phyloP scores from a whole-genome alignment of 1,140 invertebrate genomes.

The Leptoteleia sp. region DNA sequence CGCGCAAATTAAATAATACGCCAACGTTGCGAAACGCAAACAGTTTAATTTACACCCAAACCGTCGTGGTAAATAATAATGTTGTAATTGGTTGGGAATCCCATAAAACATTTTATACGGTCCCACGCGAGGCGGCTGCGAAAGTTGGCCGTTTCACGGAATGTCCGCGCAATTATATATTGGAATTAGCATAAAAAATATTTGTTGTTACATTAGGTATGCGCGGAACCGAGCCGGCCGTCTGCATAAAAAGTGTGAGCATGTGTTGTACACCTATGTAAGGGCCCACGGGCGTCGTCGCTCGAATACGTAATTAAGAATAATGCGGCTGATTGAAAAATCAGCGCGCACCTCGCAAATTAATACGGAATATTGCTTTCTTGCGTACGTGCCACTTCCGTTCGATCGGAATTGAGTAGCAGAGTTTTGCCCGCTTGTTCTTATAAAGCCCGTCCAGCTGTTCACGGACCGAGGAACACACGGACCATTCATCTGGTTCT shows the following conservation, averaged over 20 bases:
- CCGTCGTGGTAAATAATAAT: neutral
- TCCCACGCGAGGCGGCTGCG: too few species aligned
- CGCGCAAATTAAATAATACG: too few species aligned
- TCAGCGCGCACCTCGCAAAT: slow-evolving; percentile 30
- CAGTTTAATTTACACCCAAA: too few species aligned
- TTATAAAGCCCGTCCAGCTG: slow-evolving; percentile 18
- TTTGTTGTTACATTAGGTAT: slow-evolving; percentile 36
- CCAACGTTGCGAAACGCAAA: too few species aligned
- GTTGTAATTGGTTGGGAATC: too few species aligned
- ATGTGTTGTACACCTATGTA: slow-evolving; percentile 35
- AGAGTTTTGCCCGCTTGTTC: slow-evolving; percentile 22
- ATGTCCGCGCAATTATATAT: slow-evolving; percentile 30
- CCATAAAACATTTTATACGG: too few species aligned
- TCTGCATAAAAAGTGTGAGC: slow-evolving; percentile 35
- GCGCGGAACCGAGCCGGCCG: slow-evolving; percentile 12
- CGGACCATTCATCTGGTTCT: slow-evolving; percentile 24
- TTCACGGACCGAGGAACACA: slow-evolving; percentile 13
- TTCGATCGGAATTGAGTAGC: slow-evolving; percentile 14
- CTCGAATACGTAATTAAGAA: slow-evolving; percentile 44
- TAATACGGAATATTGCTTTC: slow-evolving; percentile 47
- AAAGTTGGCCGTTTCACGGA: too few species aligned
- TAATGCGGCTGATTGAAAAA: slow-evolving; percentile 27
- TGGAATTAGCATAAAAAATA: slow-evolving; percentile 35
- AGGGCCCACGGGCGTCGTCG: slow-evolving; percentile 23
- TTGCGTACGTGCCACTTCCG: slow-evolving; percentile 34